Evolutionary conservation across 2,113 vertebrate genomes (phyloP).

Genomic region (Bos indicus): DNA sequence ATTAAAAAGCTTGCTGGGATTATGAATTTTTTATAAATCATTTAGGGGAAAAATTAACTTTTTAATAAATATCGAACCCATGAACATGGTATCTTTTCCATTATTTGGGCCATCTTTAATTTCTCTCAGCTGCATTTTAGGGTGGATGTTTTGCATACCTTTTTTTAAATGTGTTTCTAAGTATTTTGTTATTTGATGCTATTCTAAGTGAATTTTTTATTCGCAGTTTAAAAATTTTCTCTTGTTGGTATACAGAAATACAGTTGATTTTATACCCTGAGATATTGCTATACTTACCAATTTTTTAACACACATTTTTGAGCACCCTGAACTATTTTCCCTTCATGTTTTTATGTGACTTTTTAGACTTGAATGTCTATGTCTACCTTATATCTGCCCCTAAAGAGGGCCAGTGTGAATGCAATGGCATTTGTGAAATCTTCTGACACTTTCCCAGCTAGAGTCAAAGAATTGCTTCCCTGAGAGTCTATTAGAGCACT

Average conservation of each 20-base stretch:
- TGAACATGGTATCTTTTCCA: neutral
- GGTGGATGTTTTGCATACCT: neutral
- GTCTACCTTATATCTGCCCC: neutral
- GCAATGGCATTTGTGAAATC: neutral
- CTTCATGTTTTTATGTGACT: neutral
- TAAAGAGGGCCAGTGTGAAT: neutral
- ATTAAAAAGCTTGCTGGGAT: neutral
- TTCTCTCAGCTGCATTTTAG: neutral
- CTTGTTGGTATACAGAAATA: neutral
- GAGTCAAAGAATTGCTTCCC: neutral
- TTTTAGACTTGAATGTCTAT: neutral
- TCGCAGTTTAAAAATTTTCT: neutral
- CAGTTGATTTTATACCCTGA: neutral
- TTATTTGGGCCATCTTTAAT: neutral
- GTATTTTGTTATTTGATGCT: constrained; percentile 13
- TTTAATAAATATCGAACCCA: neutral
- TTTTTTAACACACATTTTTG: neutral
- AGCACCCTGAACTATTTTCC: neutral
- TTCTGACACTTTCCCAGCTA: neutral
- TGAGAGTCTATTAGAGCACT: neutral
- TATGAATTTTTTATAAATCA: neutral
- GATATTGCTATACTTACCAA: neutral
- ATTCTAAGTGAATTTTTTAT: neutral
- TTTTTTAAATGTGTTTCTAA: neutral
- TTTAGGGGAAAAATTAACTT: neutral